Evolutionary conservation across 2,888 invertebrate species (phyloP).

Genomic region (Cephus runcator): DNA sequence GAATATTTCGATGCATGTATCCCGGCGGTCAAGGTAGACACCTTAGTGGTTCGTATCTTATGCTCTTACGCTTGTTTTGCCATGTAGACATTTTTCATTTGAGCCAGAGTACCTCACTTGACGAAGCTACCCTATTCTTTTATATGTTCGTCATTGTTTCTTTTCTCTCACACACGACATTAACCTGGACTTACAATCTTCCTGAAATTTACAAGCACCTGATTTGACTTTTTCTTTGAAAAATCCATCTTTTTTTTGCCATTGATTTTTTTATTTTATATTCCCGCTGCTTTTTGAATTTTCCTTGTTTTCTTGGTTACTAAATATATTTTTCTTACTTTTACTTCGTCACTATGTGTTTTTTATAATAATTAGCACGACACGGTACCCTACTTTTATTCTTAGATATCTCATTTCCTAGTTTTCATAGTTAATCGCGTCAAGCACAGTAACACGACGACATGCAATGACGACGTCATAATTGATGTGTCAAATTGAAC

Average conservation of each 20-base stretch:
- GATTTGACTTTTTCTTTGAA: neutral
- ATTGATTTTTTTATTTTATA: neutral
- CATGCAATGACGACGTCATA: neutral
- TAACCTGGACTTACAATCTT: neutral
- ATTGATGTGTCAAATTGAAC: neutral
- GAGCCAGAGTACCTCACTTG: neutral
- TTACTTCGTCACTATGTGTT: neutral
- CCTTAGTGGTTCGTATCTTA: constrained; percentile 75
- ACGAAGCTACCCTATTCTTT: neutral
- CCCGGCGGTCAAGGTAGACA: constrained; percentile 96
- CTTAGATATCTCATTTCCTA: neutral
- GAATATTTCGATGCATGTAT: constrained; percentile 99
- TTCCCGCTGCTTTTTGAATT: neutral
- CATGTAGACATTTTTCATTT: neutral
- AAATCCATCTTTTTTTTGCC: neutral
- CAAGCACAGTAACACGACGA: neutral
- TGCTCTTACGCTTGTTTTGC: constrained; percentile 44
- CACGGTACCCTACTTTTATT: neutral
- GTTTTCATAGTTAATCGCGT: neutral
- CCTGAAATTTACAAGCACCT: neutral
- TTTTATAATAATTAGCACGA: neutral
- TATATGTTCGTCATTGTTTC: constrained; percentile 7
- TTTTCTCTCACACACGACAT: neutral
- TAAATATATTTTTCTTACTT: neutral
- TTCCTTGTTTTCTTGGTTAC: neutral